A percentile compares a stretch with the other conserved stretches of the same genome.
Conservation (phyloP, 2,888 invertebrate species). For the Petrolisthes manimaculis region DNA sequence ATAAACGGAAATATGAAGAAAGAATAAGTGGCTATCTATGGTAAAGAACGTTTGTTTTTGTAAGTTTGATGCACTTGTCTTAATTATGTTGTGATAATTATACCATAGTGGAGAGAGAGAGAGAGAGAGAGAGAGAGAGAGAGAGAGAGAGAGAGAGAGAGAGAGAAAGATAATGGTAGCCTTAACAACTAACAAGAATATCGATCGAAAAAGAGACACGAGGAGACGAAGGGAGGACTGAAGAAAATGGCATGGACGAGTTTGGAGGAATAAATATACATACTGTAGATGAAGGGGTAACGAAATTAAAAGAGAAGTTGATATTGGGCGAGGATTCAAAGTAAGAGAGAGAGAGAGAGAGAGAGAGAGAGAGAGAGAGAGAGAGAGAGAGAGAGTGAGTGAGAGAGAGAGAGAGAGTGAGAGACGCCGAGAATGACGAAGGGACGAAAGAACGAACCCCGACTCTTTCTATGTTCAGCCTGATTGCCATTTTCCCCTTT, state of each 20-base stretch:
- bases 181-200: too few relatives aligned
- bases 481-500: neutral
- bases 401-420: constrained; percentile 20
- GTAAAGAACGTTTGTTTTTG: neutral
- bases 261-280: neutral
- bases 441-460: neutral
- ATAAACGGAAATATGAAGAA: neutral
- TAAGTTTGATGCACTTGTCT: too few relatives aligned
- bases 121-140: neutral
- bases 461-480: neutral
- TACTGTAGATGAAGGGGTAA: neutral
- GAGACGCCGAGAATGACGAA: neutral
- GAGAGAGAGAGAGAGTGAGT: constrained; percentile 11
- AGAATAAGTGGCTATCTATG: neutral
- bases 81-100: neutral
- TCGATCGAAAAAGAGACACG: too few relatives aligned
- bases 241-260: neutral
- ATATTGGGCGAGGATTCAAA: neutral
- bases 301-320: neutral
- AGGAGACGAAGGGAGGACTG: neutral
- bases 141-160: constrained; percentile 3
- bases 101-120: neutral
- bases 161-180: neutral
- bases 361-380: neutral
- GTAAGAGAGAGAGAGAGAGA: neutral